A percentile compares a stretch with the other conserved stretches of the same genome.
Evolutionary conservation across 2,888 invertebrate genomes (phyloP).

Genomic region (Pediacus dermestoides): DNA sequence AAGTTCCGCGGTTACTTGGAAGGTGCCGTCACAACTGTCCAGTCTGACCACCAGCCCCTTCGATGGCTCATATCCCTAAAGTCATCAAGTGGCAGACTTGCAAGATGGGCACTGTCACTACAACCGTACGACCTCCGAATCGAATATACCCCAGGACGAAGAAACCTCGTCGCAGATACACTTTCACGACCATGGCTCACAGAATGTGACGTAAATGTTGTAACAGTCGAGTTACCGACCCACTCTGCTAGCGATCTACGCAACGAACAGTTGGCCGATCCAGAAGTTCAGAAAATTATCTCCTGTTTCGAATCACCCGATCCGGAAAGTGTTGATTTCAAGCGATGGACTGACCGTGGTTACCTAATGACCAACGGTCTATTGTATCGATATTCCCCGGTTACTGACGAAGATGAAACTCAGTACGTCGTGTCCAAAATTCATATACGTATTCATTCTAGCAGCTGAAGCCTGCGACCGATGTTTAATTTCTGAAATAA

Average conservation of each 20-base stretch:
- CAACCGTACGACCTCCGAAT: slow-evolving; percentile 42
- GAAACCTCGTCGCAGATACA: slow-evolving; percentile 44
- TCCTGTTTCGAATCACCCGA: slow-evolving; percentile 14
- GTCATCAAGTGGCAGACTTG: slow-evolving; percentile 44
- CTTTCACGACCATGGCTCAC: slow-evolving; percentile 34
- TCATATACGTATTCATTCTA: no score
- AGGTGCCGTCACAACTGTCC: slow-evolving; percentile 35
- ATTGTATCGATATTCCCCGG: slow-evolving; percentile 21
- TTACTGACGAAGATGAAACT: slow-evolving; percentile 21
- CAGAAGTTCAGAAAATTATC: slow-evolving; percentile 25
- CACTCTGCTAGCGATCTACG: slow-evolving; percentile 11
- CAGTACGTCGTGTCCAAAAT: slow-evolving; percentile 24
- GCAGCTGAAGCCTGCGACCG: slow-evolving; percentile 25
- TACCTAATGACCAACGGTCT: slow-evolving; percentile 20
- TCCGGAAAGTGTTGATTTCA: slow-evolving; percentile 9
- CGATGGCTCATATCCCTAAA: slow-evolving; percentile 52
- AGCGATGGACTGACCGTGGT: slow-evolving; percentile 15
- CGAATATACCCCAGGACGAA: slow-evolving; percentile 42
- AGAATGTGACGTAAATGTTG: slow-evolving; percentile 13
- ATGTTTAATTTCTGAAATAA: slow-evolving; percentile 29
- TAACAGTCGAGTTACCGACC: slow-evolving; percentile 18
- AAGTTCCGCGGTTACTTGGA: slow-evolving; percentile 46
- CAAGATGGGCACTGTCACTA: slow-evolving; percentile 46
- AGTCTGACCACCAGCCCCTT: slow-evolving; percentile 49
- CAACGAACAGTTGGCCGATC: slow-evolving; percentile 21